Percentiles rank a stretch among this genome's conserved stretches.
Conservation (phyloP, 2,888 invertebrate species). For the Phyllotreta cruciferae region DNA sequence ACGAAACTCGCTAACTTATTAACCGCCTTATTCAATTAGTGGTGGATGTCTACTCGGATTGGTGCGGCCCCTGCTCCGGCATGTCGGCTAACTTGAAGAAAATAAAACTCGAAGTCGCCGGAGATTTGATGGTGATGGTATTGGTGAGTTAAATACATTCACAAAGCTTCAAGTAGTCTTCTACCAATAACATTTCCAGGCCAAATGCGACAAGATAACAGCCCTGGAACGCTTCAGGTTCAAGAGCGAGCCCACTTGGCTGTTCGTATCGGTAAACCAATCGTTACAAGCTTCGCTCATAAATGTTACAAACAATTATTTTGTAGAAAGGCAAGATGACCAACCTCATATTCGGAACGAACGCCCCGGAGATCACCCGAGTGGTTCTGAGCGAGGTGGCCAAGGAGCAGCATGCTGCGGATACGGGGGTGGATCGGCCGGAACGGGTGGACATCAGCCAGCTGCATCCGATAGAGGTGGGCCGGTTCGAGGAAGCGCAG, state of each 20-base stretch:
- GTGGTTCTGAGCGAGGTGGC: conserved; percentile 74
- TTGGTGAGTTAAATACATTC: too few relatives aligned
- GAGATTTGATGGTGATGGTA: too few relatives aligned
- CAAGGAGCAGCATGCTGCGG: conserved; percentile 62
- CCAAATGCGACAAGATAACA: conserved; percentile 78
- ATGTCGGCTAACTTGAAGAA: background rate
- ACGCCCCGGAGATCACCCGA: conserved; percentile 77
- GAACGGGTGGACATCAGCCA: conserved; percentile 7
- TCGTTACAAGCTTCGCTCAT: too few relatives aligned
- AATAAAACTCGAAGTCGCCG: too few relatives aligned
- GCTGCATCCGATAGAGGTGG: background rate
- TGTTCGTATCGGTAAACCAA: conserved; percentile 79
- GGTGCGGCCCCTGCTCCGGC: background rate
- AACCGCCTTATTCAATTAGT: too few relatives aligned
- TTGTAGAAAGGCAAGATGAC: conserved; percentile 76
- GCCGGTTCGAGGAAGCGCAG: too few relatives aligned
- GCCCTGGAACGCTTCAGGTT: conserved; percentile 77
- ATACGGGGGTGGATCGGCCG: conserved; percentile 8
- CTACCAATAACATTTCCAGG: conserved; percentile 61
- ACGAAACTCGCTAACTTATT: too few relatives aligned
- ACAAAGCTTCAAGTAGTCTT: too few relatives aligned
- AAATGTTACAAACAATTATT: background rate
- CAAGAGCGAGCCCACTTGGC: conserved; percentile 88
- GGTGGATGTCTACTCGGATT: background rate
- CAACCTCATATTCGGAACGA: conserved; percentile 81